phyloP scores from a whole-genome alignment of 2,888 invertebrate species.

The Xestia c-nigrum region DNA sequence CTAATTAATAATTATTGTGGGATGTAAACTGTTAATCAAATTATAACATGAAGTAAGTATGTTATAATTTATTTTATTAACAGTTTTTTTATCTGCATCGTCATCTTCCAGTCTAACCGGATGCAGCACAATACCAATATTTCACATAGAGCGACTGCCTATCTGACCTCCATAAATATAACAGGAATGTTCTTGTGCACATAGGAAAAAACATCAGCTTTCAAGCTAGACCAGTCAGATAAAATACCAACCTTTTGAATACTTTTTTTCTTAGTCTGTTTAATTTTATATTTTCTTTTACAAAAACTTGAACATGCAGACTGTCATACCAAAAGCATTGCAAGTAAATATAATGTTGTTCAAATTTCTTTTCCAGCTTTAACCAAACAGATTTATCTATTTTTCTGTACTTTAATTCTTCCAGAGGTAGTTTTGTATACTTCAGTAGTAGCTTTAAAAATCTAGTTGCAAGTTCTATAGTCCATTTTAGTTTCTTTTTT shows the following conservation, averaged over 20 bases:
- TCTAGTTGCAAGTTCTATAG: constrained; percentile 75
- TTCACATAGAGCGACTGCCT: too few species aligned
- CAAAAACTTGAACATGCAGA: constrained; percentile 83
- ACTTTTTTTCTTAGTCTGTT: constrained; percentile 73
- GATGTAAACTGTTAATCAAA: neutral
- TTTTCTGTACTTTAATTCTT: constrained; percentile 77
- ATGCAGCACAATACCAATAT: too few species aligned
- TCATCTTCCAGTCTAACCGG: too few species aligned
- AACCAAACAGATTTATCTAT: constrained; percentile 80
- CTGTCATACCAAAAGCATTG: constrained; percentile 78
- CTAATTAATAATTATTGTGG: neutral
- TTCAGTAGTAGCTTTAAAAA: constrained; percentile 77
- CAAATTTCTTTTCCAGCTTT: constrained; percentile 76
- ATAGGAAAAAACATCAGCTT: neutral
- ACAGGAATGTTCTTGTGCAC: neutral
- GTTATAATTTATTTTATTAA: too few species aligned
- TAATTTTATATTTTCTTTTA: constrained; percentile 76
- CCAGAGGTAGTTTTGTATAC: constrained; percentile 72
- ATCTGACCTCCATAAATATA: too few species aligned
- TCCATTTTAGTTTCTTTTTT: constrained; percentile 77
- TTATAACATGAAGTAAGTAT: too few species aligned
- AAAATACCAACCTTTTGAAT: constrained; percentile 77
- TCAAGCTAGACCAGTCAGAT: neutral
- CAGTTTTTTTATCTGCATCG: too few species aligned
- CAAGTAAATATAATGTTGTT: constrained; percentile 73